These are phyloP conservation scores for Ichneumoninae sp. DNA, from an alignment of 2,888 invertebrate species.

Conservation along the genomic window DNA sequence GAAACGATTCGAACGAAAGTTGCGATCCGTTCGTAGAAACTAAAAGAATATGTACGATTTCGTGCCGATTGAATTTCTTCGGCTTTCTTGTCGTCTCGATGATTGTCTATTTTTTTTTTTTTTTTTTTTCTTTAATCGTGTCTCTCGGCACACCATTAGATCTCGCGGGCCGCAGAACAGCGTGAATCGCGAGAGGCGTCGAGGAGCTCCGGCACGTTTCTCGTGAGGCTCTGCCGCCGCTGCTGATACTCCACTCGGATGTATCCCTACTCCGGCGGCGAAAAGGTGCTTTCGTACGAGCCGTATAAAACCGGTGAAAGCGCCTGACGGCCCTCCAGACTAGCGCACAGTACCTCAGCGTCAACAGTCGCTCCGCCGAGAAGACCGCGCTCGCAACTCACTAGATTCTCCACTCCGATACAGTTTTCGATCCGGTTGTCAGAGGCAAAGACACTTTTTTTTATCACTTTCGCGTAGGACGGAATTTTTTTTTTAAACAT, in stretches of 20 bases:
- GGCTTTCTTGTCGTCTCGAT: constrained; percentile 1
- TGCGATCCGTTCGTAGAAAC: not conserved
- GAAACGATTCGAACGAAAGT: constrained; percentile 24
- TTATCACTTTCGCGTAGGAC: constrained; percentile 18
- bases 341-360: constrained; percentile 81
- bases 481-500: too few species aligned
- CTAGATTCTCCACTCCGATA: not conserved
- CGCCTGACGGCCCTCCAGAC: constrained; percentile 83
- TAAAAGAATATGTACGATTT: not conserved
- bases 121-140: not conserved
- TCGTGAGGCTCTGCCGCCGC: constrained; percentile 33
- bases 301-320: constrained; percentile 84
- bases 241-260: constrained; percentile 52
- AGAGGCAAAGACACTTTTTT: not conserved
- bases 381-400: constrained; percentile 43
- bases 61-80: constrained; percentile 13
- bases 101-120: constrained; percentile 16
- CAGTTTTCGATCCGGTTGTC: not conserved
- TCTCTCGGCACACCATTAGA: not conserved
- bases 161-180: not conserved
- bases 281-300: constrained; percentile 80
- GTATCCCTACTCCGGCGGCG: constrained; percentile 70
- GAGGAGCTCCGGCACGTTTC: constrained; percentile 35
- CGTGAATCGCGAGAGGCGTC: constrained; percentile 33
- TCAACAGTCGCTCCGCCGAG: constrained; percentile 76